A percentile compares a stretch with the other conserved stretches of the same genome.
Conservation (phyloP, 2,113 vertebrate species). For the Microcebus lehilahytsara region DNA sequence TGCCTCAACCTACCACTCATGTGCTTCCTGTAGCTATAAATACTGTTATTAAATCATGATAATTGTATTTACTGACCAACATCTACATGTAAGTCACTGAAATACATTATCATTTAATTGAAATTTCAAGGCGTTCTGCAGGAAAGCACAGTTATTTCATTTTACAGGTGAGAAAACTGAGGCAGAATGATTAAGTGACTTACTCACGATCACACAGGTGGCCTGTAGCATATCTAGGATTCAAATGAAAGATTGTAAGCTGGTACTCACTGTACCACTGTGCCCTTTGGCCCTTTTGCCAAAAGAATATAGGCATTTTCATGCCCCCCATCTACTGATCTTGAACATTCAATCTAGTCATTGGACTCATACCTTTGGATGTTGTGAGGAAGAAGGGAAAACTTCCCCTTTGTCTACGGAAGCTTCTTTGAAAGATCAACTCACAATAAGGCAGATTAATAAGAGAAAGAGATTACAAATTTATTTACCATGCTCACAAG, state of each 20-base stretch:
- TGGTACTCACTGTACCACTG: fast-evolving
- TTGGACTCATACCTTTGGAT: neutral
- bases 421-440: too few species aligned
- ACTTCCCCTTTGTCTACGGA: too few species aligned
- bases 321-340: neutral
- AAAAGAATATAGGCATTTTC: neutral
- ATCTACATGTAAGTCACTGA: neutral
- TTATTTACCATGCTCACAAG: too few species aligned
- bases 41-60: neutral
- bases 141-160: neutral
- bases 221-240: neutral
- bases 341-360: neutral
- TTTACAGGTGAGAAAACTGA: neutral
- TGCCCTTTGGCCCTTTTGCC: neutral
- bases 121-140: neutral
- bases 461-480: too few species aligned
- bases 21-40: neutral
- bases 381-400: too few species aligned
- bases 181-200: neutral
- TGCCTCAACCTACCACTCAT: neutral
- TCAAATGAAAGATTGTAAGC: neutral
- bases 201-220: neutral
- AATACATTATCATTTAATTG: neutral
- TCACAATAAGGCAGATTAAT: too few species aligned
- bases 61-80: neutral